These are phyloP conservation scores for Myathropa florea DNA, from an alignment of 2,888 invertebrate species.

Conservation along the genomic window DNA sequence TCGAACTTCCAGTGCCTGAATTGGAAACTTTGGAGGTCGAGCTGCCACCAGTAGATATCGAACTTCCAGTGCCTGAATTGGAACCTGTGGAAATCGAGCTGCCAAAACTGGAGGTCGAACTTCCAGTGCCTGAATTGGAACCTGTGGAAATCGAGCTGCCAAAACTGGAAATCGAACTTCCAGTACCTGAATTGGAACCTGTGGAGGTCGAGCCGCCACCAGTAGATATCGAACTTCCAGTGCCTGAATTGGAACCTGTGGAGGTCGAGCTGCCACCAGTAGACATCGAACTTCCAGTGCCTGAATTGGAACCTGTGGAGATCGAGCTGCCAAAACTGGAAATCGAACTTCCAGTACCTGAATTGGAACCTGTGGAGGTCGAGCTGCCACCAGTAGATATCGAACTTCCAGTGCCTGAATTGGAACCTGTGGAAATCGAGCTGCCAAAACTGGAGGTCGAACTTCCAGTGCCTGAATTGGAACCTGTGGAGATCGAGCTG, in stretches of 20 bases:
- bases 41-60: not conserved
- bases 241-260: too few species aligned
- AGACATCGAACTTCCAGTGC: not conserved
- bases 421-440: not conserved
- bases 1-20: not conserved
- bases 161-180: too few species aligned
- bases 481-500: not conserved
- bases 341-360: too few species aligned
- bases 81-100: not conserved
- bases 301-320: too few species aligned
- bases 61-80: too few species aligned
- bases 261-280: not conserved
- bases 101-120: too few species aligned
- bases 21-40: not conserved
- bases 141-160: not conserved
- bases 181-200: too few species aligned
- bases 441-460: too few species aligned
- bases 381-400: not conserved
- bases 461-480: too few species aligned
- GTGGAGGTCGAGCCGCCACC: not conserved
- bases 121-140: too few species aligned
- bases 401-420: not conserved
- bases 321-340: too few species aligned
- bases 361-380: too few species aligned
- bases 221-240: not conserved